Evolutionary conservation across 1,140 invertebrate species (phyloP).

Genomic region (Polyergus mexicanus): DNA sequence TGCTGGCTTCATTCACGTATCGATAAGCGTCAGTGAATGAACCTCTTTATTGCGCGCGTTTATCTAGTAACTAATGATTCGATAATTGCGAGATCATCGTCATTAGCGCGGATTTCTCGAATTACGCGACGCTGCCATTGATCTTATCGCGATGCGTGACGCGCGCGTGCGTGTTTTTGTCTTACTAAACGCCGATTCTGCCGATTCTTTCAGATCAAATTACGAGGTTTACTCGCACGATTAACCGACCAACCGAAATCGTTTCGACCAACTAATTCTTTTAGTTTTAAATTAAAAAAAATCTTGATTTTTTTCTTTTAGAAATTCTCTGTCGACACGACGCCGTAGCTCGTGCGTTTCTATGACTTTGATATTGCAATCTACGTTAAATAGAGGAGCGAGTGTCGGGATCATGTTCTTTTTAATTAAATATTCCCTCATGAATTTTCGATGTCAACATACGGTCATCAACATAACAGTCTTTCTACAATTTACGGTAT

Average conservation of each 20-base stretch:
- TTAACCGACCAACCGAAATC: neutral
- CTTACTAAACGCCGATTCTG: neutral
- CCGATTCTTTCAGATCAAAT: neutral
- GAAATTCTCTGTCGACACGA: neutral
- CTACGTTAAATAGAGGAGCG: constrained; percentile 7
- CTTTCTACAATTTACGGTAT: neutral
- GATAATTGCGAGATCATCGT: constrained; percentile 26
- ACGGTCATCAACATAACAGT: constrained; percentile 46
- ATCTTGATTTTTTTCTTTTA: neutral
- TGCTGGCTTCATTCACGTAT: neutral
- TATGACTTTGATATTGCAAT: constrained; percentile 39
- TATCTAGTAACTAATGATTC: neutral
- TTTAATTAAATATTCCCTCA: constrained; percentile 51
- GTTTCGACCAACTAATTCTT: neutral
- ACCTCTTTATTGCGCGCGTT: neutral
- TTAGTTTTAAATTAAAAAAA: neutral
- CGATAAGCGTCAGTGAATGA: constrained; percentile 10
- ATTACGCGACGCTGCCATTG: neutral
- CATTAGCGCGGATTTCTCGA: neutral
- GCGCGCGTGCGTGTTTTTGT: neutral
- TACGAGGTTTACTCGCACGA: neutral
- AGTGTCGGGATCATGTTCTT: constrained; percentile 34
- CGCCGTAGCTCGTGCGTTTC: neutral
- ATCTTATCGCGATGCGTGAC: constrained; percentile 19
- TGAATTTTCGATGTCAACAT: constrained; percentile 46